Evolutionary conservation across 2,888 invertebrate genomes (phyloP), one percentile per base, ranked within the genome.

Genomic region (Spodoptera picta): DNA sequence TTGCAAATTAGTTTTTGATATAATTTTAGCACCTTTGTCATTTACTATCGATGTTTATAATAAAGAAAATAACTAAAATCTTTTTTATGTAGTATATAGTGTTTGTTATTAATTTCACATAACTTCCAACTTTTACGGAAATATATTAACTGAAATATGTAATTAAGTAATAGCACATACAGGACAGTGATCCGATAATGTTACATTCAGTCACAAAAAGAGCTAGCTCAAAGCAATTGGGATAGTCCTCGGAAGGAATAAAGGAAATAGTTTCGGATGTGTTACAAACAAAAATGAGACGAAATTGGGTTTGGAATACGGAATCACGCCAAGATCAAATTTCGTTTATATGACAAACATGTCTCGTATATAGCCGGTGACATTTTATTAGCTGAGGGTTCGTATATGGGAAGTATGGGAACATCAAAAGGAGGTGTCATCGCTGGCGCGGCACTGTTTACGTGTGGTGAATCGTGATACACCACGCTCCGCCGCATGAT

Each of bases 341-440:
- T 90, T 86, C 83, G 84, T 88, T 87, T 87, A 88, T 87, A 88
- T 86, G 87, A 87, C 85, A 90, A 90, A 90, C 90, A 87, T 89
- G 89, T 88, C 79, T 77, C 83, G 81, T 80, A 81, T 81, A 85
- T 84, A 84, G 83, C 83, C 79, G 78, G 83, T 83, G 87, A 83
- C 85, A 86, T 92, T 90, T 92, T 90, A 92, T 92, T 91, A 91
- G 87, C 86, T 82, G 80, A 82, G 83, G 78, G 75, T 75, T 78
- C 80, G 78, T 83, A 80, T 84, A 86, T 85, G 82, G 84, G 68
- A 64, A 68, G 64, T 72, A 72, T 68, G 54, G 72, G 72, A 84
- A 89, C 91, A 91, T 93, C 92, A 92, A 91, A 90, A 90, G 88
- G 74, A 88, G 88, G 89, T 88, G 88, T 88, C 86, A 88, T 88